These are phyloP conservation scores for Ptychadena robeensis DNA, from an alignment of 2,797 vertebrate species.

Conservation along the genomic window DNA sequence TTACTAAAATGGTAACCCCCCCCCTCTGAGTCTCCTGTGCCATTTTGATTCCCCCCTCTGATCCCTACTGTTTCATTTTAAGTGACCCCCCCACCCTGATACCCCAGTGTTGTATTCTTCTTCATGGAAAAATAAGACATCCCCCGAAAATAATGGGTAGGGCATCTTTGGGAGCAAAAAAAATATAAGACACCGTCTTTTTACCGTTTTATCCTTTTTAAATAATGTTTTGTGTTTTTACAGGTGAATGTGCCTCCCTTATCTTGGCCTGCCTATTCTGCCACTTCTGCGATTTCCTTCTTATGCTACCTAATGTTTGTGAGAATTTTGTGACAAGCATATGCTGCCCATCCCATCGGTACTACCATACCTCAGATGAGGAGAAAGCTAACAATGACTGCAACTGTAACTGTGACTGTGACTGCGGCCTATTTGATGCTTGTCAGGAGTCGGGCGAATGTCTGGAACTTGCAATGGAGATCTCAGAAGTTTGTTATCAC, in stretches of 20 bases:
- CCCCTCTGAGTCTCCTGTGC: no score
- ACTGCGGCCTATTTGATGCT: conserved; percentile 83
- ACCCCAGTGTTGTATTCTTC: no score
- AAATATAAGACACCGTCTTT: no score
- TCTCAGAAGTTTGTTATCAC: conserved; percentile 92
- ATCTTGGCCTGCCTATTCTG: conserved; percentile 94
- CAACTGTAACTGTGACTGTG: conserved; percentile 79
- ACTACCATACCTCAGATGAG: conserved; percentile 74
- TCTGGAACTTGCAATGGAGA: conserved; percentile 93
- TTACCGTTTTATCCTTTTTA: no score
- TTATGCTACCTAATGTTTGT: conserved; percentile 85
- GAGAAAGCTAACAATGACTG: conserved; percentile 73
- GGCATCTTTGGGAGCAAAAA: no score
- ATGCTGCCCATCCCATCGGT: conserved; percentile 84
- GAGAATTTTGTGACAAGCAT: conserved; percentile 73
- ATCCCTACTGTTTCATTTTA: no score
- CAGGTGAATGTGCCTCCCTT: conserved; percentile 90
- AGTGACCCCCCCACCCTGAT: no score
- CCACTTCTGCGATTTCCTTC: conserved; percentile 88
- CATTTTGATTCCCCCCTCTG: no score
- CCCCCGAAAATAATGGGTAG: no score
- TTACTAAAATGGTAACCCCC: no score
- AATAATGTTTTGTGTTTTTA: conserved; percentile 67
- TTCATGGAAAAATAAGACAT: no score
- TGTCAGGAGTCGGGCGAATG: conserved; percentile 90